Percentiles rank a stretch among this genome's conserved stretches.
Conservation (phyloP, 2,113 vertebrate species). For the Trichechus manatus region DNA sequence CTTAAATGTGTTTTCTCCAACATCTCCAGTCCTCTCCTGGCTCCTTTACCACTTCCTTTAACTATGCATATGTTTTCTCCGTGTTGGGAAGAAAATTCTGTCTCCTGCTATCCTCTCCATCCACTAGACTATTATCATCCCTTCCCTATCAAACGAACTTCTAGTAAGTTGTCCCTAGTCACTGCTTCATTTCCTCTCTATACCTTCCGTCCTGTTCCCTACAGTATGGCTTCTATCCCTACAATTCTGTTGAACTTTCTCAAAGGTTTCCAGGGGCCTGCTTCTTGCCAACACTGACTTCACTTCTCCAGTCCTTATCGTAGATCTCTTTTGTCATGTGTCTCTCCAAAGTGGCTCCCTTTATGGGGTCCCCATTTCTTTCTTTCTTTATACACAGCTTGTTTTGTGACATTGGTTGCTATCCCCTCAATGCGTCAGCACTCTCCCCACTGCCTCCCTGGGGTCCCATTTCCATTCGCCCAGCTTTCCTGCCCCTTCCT, state of each 20-base stretch:
- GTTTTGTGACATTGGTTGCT: too few relatives aligned
- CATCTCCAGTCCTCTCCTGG: neutral
- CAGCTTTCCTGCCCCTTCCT: too few relatives aligned
- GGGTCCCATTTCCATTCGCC: too few relatives aligned
- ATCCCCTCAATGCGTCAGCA: too few relatives aligned
- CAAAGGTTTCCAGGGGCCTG: neutral
- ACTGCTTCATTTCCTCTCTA: neutral
- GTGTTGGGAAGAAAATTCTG: neutral
- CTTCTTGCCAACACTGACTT: neutral
- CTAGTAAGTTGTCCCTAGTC: neutral
- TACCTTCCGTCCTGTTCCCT: neutral
- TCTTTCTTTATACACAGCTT: neutral
- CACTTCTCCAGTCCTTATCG: neutral
- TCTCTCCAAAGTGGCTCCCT: neutral
- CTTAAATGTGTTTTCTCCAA: neutral
- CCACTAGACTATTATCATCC: neutral
- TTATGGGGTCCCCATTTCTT: neutral
- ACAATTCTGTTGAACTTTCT: neutral
- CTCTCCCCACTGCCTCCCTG: too few relatives aligned
- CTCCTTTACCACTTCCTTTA: constrained; percentile 13
- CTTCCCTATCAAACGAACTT: neutral
- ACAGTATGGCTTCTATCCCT: neutral
- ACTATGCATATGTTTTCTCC: neutral
- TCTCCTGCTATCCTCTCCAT: neutral
- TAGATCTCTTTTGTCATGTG: neutral